Conservation (phyloP, 2,113 vertebrate genomes). For the Hymenochirus boettgeri region DNA sequence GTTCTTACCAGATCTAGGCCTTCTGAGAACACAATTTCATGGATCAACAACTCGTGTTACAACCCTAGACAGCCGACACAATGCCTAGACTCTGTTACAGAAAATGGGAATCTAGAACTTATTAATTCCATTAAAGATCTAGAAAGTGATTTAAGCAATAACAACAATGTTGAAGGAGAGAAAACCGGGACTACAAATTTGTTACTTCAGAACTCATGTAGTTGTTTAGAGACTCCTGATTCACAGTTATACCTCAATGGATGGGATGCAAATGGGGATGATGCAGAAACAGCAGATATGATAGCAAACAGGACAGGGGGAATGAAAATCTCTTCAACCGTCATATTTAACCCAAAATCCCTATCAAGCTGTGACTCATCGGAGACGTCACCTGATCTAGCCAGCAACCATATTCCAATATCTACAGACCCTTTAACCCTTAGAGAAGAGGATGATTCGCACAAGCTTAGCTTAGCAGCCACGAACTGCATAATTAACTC, state of each 20-base stretch:
- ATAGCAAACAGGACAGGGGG: constrained; percentile 92
- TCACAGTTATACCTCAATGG: constrained; percentile 65
- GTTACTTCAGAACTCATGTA: constrained; percentile 53
- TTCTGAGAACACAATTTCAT: constrained; percentile 47
- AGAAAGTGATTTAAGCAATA: constrained; percentile 59
- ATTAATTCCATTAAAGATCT: constrained; percentile 40
- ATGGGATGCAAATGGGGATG: constrained; percentile 73
- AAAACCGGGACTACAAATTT: constrained; percentile 27
- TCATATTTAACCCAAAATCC: constrained; percentile 94
- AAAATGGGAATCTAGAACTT: constrained; percentile 53
- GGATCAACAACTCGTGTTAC: constrained; percentile 47
- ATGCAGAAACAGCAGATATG: constrained; percentile 75
- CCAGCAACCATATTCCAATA: constrained; percentile 40
- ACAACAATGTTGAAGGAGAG: constrained; percentile 47
- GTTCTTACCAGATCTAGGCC: constrained; percentile 56
- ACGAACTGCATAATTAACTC: constrained; percentile 87
- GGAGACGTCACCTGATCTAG: constrained; percentile 42
- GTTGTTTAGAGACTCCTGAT: constrained; percentile 61
- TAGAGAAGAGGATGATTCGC: constrained; percentile 55
- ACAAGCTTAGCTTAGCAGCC: constrained; percentile 68
- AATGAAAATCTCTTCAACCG: constrained; percentile 95
- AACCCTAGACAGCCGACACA: constrained; percentile 45
- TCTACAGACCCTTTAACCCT: constrained; percentile 43
- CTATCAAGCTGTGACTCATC: constrained; percentile 60
- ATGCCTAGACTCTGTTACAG: constrained; percentile 45